Percentiles rank a stretch among this genome's conserved stretches.
Conservation (phyloP, 2,797 vertebrate genomes). For the Fistularia commersonii region DNA sequence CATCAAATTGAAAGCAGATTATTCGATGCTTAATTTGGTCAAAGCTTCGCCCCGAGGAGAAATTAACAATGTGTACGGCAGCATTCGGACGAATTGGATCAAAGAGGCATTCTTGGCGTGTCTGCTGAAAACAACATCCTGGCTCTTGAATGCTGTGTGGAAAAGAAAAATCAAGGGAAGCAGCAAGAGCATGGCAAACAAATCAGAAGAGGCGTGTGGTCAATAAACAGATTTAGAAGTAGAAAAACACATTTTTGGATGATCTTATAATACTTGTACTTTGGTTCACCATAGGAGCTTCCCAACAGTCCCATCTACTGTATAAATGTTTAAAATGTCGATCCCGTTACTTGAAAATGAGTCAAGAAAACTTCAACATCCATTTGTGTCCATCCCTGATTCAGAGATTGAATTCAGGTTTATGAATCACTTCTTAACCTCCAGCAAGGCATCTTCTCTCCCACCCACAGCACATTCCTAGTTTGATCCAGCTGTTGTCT, state of each 20-base stretch:
- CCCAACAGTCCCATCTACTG: conserved; percentile 5
- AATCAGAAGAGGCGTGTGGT: conserved; percentile 33
- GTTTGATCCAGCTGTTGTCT: conserved; percentile 24
- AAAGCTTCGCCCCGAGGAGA: conserved; percentile 27
- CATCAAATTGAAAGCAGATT: conserved; percentile 9
- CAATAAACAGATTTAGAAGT: conserved; percentile 17
- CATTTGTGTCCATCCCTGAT: too few species aligned
- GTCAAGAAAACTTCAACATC: too few species aligned
- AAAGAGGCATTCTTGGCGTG: conserved; percentile 27
- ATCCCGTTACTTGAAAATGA: too few species aligned
- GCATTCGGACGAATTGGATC: conserved; percentile 46
- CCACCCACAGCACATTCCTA: conserved; percentile 18
- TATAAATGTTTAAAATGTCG: conserved; percentile 2
- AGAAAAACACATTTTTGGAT: conserved; percentile 22
- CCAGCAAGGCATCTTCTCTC: conserved; percentile 2
- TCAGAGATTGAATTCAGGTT: conserved; percentile 11
- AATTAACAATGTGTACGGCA: conserved; percentile 41
- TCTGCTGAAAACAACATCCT: conserved; percentile 34
- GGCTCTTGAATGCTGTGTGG: conserved; percentile 13
- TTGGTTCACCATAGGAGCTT: neutral
- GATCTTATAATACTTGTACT: conserved; percentile 4
- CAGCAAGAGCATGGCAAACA: conserved; percentile 47
- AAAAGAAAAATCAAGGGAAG: conserved; percentile 27
- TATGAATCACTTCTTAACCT: conserved; percentile 11
- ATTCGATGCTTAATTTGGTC: conserved; percentile 22